Percentiles rank a stretch among this genome's conserved stretches.
These are phyloP conservation scores for Saguinus imperator DNA, from an alignment of 2,113 vertebrate genomes.

Conservation along the genomic window DNA sequence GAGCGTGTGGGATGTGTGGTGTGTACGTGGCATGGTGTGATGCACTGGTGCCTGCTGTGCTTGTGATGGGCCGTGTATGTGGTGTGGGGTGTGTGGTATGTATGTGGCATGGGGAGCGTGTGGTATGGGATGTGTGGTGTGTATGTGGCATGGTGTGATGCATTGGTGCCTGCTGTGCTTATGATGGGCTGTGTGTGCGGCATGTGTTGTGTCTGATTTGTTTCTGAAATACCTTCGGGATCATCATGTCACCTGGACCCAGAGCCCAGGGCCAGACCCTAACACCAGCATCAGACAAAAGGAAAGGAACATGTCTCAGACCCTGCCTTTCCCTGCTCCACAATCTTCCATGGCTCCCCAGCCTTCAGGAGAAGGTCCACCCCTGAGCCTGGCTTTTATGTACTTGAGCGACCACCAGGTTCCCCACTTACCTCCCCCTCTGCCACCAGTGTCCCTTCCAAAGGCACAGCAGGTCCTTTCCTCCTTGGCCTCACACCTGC, in stretches of 20 bases:
- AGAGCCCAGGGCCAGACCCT: background rate
- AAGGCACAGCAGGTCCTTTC: background rate
- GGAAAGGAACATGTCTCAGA: background rate
- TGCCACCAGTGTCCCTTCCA: background rate
- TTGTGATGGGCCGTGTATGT: background rate
- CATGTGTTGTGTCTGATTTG: background rate
- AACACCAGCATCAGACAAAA: background rate
- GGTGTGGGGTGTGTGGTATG: background rate
- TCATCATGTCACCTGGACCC: background rate
- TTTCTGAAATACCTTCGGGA: background rate
- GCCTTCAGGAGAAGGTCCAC: background rate
- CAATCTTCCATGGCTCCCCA: background rate
- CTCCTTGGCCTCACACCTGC: background rate
- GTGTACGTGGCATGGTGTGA: too few relatives aligned
- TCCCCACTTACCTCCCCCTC: background rate
- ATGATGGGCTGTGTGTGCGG: background rate
- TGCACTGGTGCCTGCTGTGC: too few relatives aligned
- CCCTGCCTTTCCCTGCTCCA: background rate
- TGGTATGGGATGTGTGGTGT: background rate
- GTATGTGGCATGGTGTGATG: background rate
- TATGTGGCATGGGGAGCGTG: too few relatives aligned
- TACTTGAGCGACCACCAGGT: background rate
- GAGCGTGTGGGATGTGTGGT: too few relatives aligned
- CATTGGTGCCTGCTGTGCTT: background rate
- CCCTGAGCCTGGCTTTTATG: background rate